Evolutionary conservation across 2,888 invertebrate species (phyloP).

Genomic region (Torymus texanus): DNA sequence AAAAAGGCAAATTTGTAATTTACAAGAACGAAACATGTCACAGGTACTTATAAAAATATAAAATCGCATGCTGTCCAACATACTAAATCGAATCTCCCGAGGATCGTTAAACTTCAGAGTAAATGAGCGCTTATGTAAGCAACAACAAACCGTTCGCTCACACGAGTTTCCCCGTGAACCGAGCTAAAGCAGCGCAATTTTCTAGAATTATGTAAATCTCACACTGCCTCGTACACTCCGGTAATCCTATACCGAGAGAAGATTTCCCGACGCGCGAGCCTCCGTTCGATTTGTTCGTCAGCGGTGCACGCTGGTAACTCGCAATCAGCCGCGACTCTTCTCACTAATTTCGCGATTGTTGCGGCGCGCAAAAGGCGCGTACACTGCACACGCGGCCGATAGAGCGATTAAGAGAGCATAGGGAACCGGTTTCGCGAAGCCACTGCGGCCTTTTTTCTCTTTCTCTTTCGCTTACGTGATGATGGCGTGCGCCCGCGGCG

Average conservation of each 20-base stretch:
- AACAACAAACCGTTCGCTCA: too few species aligned
- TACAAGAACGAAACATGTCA: too few species aligned
- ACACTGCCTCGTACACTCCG: constrained; percentile 10
- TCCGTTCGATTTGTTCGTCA: neutral
- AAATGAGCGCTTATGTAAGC: too few species aligned
- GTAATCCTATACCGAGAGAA: neutral
- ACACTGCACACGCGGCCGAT: neutral
- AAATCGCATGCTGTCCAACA: neutral
- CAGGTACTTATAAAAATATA: neutral
- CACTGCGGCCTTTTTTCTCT: constrained; percentile 7
- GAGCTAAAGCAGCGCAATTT: constrained; percentile 4
- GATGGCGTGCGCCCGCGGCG: neutral
- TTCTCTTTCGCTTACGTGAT: neutral
- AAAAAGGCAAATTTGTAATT: too few species aligned
- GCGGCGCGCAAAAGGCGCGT: neutral
- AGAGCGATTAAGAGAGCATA: constrained; percentile 36
- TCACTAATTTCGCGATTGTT: constrained; percentile 25
- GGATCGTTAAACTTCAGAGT: too few species aligned
- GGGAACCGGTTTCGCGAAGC: constrained; percentile 31
- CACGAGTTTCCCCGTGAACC: neutral
- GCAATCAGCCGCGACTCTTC: constrained; percentile 28
- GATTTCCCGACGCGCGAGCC: constrained; percentile 5
- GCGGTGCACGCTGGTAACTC: constrained; percentile 3
- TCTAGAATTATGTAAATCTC: constrained; percentile 49
- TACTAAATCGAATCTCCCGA: too few species aligned